phyloP scores from a whole-genome alignment of 2,797 vertebrate species.

The Austrolebias charrua region DNA sequence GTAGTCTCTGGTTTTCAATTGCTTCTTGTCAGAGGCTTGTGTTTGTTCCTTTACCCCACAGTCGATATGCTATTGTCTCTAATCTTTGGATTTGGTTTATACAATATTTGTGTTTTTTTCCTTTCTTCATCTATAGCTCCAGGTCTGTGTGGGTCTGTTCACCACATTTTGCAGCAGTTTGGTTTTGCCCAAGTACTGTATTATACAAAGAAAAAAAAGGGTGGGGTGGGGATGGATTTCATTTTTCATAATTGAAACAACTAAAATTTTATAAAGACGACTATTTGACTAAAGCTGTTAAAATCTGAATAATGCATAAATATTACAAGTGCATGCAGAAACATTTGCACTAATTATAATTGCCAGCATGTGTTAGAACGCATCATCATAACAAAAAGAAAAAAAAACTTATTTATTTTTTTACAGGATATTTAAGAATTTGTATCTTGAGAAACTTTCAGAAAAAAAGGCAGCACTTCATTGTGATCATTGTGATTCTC shows the following conservation, averaged over 20 bases:
- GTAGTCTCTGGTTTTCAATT: not conserved
- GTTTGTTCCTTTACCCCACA: not conserved
- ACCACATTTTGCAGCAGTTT: too few species aligned
- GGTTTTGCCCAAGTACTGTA: too few species aligned
- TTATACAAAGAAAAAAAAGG: too few species aligned
- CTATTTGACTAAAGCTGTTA: too few species aligned
- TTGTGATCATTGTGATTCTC: conserved; percentile 5
- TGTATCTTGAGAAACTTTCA: not conserved
- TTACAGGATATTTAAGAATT: not conserved
- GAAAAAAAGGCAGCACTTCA: not conserved
- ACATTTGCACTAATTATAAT: too few species aligned
- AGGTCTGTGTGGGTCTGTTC: too few species aligned
- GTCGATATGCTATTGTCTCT: not conserved
- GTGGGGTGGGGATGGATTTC: too few species aligned
- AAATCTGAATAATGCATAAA: not conserved
- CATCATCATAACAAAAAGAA: too few species aligned
- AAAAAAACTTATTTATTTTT: not conserved
- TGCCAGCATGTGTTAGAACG: not conserved
- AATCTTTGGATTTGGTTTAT: not conserved
- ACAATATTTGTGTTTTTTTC: not conserved
- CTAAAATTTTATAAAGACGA: too few species aligned
- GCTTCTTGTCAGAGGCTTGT: not conserved
- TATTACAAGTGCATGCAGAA: not conserved
- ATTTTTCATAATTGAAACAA: too few species aligned
- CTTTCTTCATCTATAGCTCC: too few species aligned